Base-by-base conservation (phyloP, 2,888 invertebrate genomes). In the Drosophila maculinotata region DNA sequence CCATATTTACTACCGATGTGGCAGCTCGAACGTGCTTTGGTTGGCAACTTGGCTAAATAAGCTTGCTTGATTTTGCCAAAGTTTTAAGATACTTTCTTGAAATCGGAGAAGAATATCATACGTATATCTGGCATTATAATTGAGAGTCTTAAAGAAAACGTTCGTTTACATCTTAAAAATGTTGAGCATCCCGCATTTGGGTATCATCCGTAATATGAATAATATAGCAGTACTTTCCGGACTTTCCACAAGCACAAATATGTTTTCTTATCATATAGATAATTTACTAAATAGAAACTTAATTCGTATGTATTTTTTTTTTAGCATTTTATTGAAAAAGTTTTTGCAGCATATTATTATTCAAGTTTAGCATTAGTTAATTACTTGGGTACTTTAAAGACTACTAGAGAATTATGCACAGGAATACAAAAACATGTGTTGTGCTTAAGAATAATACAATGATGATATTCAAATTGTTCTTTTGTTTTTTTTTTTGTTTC, bases 351-450 rank as follows among this genome's bases (percentile, higher is more conserved):
- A 74, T 58, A 38, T 45, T 25, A 57, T 57, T 58, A 51, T 36
- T 74, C 47, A 64, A 51, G 45, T 66, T 59, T 53, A 69, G 59
- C 39, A 69, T 62, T 65, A 60, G 64, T 73, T 73, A 64, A 73
- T 69, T 73, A 73, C 64, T 69, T 73, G 73, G 73, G 62, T 73
- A 73, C 54, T 31, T 67, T 75, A 64, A 80, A 72, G 70, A 64
- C 81, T 84, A 80, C 63, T 56, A 69, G 49, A 76, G 62, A 69
- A 64, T 58, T 68, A 76, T 73, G 81, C 84, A 76, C 76, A 83
- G 67, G 68, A 78, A 71, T 76, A 73, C 70, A 69, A 71, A 69
- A 58, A 64, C 45, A 35, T 53, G 33, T 47, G 12, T 54, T 26
- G 64, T 57, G 56, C 72, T 39, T 63, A 66, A 49, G 31, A 56